Evolutionary conservation across 2,797 vertebrate genomes (phyloP).

Genomic region (Harpagifer antarcticus): DNA sequence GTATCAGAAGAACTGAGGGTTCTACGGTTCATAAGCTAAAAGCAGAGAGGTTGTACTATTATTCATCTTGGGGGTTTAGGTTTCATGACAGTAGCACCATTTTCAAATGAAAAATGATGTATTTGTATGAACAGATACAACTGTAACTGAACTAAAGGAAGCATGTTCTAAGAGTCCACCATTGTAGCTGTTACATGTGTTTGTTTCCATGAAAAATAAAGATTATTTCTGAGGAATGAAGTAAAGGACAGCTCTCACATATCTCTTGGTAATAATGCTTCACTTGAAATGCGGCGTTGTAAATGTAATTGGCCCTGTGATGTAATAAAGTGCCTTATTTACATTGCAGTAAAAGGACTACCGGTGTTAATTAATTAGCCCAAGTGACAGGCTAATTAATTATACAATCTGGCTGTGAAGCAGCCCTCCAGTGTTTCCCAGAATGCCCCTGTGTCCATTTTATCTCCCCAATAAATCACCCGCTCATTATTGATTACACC

Average conservation of each 20-base stretch:
- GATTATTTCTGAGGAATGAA: slow-evolving; percentile 19
- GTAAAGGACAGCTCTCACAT: not conserved
- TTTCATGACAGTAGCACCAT: no score
- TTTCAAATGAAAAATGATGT: no score
- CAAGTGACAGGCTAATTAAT: slow-evolving; percentile 55
- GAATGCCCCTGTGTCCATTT: slow-evolving; percentile 54
- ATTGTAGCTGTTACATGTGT: slow-evolving; percentile 2
- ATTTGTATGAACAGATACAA: slow-evolving; percentile 24
- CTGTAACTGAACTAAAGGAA: slow-evolving; percentile 1
- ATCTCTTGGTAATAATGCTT: slow-evolving; percentile 31
- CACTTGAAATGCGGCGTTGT: slow-evolving; percentile 14
- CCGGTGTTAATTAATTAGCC: slow-evolving; percentile 54
- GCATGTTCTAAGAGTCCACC: not conserved
- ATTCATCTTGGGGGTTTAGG: no score
- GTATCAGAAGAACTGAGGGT: no score
- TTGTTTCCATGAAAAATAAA: not conserved
- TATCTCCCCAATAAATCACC: slow-evolving; percentile 60
- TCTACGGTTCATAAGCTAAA: no score
- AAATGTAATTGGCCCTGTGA: slow-evolving; percentile 34
- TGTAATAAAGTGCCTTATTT: slow-evolving; percentile 39
- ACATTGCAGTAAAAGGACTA: slow-evolving; percentile 30
- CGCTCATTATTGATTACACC: slow-evolving; percentile 48
- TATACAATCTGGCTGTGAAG: slow-evolving; percentile 22
- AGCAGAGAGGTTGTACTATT: no score
- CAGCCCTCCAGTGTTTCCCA: slow-evolving; percentile 46